Evolutionary conservation across 2,113 vertebrate species (phyloP), one percentile per base, ranked within the genome.

Genomic region (Maccullochella peelii): DNA sequence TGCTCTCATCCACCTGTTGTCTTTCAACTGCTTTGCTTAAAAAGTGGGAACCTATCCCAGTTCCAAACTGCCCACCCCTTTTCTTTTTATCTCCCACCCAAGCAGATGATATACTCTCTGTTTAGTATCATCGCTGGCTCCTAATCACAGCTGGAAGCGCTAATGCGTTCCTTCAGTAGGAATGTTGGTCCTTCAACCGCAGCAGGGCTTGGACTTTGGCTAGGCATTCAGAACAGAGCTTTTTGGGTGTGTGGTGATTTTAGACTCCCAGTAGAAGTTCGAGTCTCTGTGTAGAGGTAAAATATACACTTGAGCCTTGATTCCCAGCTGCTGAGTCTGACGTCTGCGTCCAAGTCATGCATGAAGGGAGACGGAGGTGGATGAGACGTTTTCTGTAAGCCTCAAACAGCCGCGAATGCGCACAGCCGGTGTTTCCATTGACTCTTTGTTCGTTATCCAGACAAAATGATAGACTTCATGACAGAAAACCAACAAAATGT

Each of bases 131-230:
- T 55, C 8, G n/a, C 73, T 63, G 79, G 71, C 77, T 87, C 82
- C 78, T 90, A 90, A 92, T 93, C 84, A 88, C 90, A 55, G 86
- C 87, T 88, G 88, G 89, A 92, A 89, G 70, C 50, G 27, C 87
- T 83, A 92, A 89, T 77, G 78, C 75, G 50, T 91, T 93, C 82
- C 86, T 90, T 75, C 80, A 78, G 59, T 73, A 75, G 89, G 91
- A 94, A 92, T 91, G 86, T 84, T 63, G 84, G 83, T 79, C 63
- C 76, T 84, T 79, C 42, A 0, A 88, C 92, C 90, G 52, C 91
- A 91, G 83, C n/a, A 14, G 77, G 77, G 77, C 55, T 91, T 67
- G 74, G 82, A 82, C 73, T 79, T 36, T 44, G 66, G 47, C 62
- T 58, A 10, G 80, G 65, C 86, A 76, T 90, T 90, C 77, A n/a